phyloP scores from a whole-genome alignment of 2,113 vertebrate genomes.

The Tachysurus fulvidraco region DNA sequence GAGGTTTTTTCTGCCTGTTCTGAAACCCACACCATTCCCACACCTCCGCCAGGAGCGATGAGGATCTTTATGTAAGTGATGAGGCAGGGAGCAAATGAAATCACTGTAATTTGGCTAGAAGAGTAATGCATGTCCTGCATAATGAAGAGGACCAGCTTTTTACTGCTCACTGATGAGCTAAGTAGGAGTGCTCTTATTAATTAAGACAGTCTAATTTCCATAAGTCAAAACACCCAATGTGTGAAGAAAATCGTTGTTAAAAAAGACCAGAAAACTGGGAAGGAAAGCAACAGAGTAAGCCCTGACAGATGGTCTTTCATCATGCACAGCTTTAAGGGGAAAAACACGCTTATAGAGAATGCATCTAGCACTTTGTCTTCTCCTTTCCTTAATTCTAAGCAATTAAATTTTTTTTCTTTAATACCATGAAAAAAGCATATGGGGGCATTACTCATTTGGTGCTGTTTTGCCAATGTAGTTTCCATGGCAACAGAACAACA shows the following conservation, averaged over 20 bases:
- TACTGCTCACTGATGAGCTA: constrained; percentile 50
- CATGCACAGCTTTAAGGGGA: constrained; percentile 48
- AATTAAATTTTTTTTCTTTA: constrained; percentile 61
- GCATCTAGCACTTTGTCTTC: constrained; percentile 50
- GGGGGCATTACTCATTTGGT: constrained; percentile 61
- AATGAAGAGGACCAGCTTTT: constrained; percentile 56
- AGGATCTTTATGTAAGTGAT: constrained; percentile 54
- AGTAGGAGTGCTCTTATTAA: constrained; percentile 61
- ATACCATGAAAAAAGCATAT: constrained; percentile 57
- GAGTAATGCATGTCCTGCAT: constrained; percentile 48
- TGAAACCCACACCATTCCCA: constrained; percentile 52
- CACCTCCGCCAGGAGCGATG: constrained; percentile 47
- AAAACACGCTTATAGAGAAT: constrained; percentile 51
- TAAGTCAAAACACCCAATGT: constrained; percentile 52
- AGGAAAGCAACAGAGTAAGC: constrained; percentile 55
- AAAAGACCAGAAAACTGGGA: constrained; percentile 55
- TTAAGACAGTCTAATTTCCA: constrained; percentile 62
- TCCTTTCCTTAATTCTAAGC: constrained; percentile 60
- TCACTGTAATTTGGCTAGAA: constrained; percentile 57
- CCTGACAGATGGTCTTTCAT: constrained; percentile 63
- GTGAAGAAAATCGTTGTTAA: constrained; percentile 49
- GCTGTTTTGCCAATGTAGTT: constrained; percentile 59
- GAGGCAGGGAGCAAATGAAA: constrained; percentile 59
- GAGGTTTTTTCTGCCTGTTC: constrained; percentile 36
- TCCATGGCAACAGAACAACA: constrained; percentile 61